These are phyloP conservation scores for Temnopleurus reevesii DNA, from an alignment of 53 echinoderm and acorn worm species.

Conservation along the genomic window DNA sequence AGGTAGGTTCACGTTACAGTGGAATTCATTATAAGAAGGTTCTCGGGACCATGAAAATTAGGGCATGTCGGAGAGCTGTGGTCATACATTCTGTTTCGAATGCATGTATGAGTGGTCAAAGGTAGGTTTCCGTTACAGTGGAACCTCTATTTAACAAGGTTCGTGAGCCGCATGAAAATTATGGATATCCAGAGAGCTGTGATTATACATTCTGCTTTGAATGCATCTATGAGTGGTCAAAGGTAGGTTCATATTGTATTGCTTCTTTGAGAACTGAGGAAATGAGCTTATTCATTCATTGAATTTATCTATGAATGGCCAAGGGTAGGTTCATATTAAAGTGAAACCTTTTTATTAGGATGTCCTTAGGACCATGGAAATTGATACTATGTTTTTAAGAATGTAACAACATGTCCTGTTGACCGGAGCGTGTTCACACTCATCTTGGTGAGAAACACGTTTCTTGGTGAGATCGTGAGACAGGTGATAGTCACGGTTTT, in stretches of 20 bases:
- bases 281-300: too few species aligned
- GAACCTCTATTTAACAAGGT: too few species aligned
- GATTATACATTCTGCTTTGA: constrained; percentile 91
- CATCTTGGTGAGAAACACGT: constrained; percentile 78
- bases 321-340: too few species aligned
- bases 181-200: constrained; percentile 97
- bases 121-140: constrained; percentile 61
- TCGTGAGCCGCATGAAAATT: too few species aligned
- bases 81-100: constrained; percentile 14
- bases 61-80: too few species aligned
- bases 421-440: constrained; percentile 85
- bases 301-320: too few species aligned
- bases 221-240: constrained; percentile 92
- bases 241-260: constrained; percentile 61
- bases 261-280: too few species aligned
- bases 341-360: too few species aligned
- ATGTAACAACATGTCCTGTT: constrained; percentile 92
- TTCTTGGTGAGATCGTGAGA: constrained; percentile 74
- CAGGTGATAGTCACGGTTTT: constrained; percentile 82
- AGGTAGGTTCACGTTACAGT: constrained; percentile 60
- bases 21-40: too few species aligned
- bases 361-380: too few species aligned
- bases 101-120: constrained; percentile 85
- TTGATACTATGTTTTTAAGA: too few species aligned
- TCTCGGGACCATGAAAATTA: too few species aligned